These are phyloP conservation scores for Lordiphosa fenestrarum DNA, from an alignment of 2,888 invertebrate genomes.

Conservation along the genomic window DNA sequence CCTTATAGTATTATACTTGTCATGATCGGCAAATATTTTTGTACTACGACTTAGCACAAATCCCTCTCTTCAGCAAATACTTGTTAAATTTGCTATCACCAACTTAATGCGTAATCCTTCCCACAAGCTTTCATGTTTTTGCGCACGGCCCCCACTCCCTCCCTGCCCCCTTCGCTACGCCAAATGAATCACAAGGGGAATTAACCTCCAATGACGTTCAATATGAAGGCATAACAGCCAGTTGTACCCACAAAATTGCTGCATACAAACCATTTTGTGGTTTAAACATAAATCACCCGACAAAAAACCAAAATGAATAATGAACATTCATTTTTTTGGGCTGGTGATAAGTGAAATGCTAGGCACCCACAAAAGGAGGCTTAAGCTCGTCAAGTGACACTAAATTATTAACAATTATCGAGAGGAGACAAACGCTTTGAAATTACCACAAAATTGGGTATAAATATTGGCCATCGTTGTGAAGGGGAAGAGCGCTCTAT, in stretches of 20 bases:
- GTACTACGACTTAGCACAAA: too few relatives aligned
- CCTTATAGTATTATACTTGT: too few relatives aligned
- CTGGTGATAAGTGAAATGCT: slow-evolving; percentile 41
- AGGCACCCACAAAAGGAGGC: slow-evolving; percentile 19
- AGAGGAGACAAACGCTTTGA: slow-evolving; percentile 55
- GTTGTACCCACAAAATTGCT: slow-evolving; percentile 9
- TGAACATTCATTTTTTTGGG: slow-evolving; percentile 9
- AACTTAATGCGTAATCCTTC: not conserved
- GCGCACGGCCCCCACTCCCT: not conserved
- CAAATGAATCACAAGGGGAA: slow-evolving; percentile 9
- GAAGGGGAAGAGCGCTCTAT: slow-evolving; percentile 25
- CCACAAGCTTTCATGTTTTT: slow-evolving; percentile 2
- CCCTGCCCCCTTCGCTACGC: too few relatives aligned
- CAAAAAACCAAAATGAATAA: slow-evolving; percentile 28
- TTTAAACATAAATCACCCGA: slow-evolving; percentile 13
- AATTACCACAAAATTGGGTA: slow-evolving; percentile 67
- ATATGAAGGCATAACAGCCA: slow-evolving; percentile 23
- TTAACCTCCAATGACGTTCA: slow-evolving; percentile 14
- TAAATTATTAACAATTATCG: slow-evolving; percentile 76
- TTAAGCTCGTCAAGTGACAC: slow-evolving; percentile 67
- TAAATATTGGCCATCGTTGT: slow-evolving; percentile 51
- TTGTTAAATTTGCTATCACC: slow-evolving; percentile 1
- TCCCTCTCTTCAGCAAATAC: not conserved
- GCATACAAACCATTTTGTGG: slow-evolving; percentile 18
- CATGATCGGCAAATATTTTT: too few relatives aligned